Evolutionary conservation across 2,888 invertebrate genomes (phyloP), one percentile per base, ranked within the genome.

Genomic region (Eilema griseolum): DNA sequence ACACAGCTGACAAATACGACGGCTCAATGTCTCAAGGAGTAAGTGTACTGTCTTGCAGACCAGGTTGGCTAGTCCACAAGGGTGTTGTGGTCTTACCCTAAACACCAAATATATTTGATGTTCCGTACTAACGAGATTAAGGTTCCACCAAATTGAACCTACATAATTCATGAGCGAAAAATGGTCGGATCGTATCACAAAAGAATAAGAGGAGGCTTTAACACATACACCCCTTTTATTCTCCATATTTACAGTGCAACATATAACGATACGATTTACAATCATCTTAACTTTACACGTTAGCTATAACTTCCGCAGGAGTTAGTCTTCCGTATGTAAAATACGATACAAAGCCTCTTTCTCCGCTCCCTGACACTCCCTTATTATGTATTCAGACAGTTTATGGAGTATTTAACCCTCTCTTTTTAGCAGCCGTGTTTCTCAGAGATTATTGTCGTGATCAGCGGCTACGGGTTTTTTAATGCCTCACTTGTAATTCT

Each of bases 361-460:
- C 3, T n/a, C 61, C 70, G 24, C 56, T 71, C 46, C 68, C 77
- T 62, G 72, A 67, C 70, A 73, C 78, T 74, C 78, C 80, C 78
- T 78, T 78, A 83, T 87, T 89, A 86, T 88, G 84, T 88, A 88
- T 86, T 88, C 86, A 84, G 84, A 81, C 84, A 80, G 83, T 89
- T 91, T 91, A 92, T 85, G 85, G 83, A 84, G 86, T 83, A 85
- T 86, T 89, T 89, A 89, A 89, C 86, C 87, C 87, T 85, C 86
- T 86, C 86, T 85, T 90, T 89, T 88, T 86, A 87, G 87, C 74
- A 75, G 74, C 75, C 79, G 71, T 77, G 78, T 81, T 78, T 66
- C 67, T 62, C 16, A 62, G 61, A 33, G 24, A 16, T 16, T 23
- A 62, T 62, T 62, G 61, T 52, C 52, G n/a, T 20, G n/a, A 52